Conservation (phyloP, 2,113 vertebrate genomes). For the Heloderma charlesbogerti region DNA sequence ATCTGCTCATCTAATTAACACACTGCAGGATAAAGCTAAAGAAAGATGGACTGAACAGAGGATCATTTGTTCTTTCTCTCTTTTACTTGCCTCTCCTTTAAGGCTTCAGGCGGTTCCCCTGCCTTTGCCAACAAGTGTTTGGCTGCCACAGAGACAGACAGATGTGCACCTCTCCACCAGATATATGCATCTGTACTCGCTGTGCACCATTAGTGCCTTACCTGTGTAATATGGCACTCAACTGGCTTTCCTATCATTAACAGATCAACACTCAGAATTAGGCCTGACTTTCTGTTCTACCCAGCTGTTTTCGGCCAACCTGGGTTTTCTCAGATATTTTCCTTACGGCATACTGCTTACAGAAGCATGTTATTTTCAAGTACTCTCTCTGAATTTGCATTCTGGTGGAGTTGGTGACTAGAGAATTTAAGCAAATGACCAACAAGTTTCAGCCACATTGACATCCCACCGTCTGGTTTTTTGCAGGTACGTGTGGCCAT, state of each 20-base stretch:
- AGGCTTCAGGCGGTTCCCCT: background rate
- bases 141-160: background rate
- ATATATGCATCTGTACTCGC: background rate
- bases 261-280: background rate
- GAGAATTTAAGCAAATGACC: background rate
- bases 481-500: background rate
- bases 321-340: background rate
- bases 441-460: background rate
- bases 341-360: background rate
- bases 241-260: background rate
- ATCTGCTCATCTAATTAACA: conserved; percentile 51
- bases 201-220: background rate
- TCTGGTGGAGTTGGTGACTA: background rate
- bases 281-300: rapidly evolving
- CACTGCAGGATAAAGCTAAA: conserved; percentile 25
- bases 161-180: background rate
- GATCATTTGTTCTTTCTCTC: background rate
- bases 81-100: background rate
- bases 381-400: background rate
- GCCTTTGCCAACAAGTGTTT: conserved; percentile 22
- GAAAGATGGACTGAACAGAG: conserved; percentile 36
- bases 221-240: background rate
- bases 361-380: background rate
- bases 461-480: background rate
- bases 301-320: background rate